Percentiles rank a stretch among this genome's conserved stretches.
These are phyloP conservation scores for Drosophila arizonae DNA, from an alignment of 1,140 invertebrate genomes.

Conservation along the genomic window DNA sequence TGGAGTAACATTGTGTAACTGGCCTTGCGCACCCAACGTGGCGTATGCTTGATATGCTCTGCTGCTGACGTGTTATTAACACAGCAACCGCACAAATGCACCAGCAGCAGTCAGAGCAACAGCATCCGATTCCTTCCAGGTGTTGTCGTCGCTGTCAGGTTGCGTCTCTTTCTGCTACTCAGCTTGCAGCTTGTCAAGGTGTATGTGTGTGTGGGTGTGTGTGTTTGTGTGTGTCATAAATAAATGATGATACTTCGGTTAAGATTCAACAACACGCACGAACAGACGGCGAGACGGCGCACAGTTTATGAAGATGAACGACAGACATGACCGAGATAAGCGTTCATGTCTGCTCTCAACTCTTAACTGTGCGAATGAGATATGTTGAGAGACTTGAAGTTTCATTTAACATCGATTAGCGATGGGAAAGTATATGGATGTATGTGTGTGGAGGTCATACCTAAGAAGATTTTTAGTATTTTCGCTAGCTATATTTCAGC, in stretches of 20 bases:
- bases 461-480: no score
- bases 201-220: not conserved
- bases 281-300: conserved; percentile 30
- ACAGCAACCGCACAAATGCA: conserved; percentile 51
- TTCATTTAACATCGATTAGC: not conserved
- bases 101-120: conserved; percentile 15
- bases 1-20: conserved; percentile 51
- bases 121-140: conserved; percentile 32
- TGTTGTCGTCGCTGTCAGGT: conserved; percentile 54
- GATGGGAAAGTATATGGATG: not conserved
- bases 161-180: not conserved
- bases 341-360: conserved; percentile 12
- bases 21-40: conserved; percentile 33
- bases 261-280: conserved; percentile 66
- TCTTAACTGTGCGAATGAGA: not conserved
- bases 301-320: conserved; percentile 37
- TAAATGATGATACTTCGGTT: conserved; percentile 71
- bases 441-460: not conserved
- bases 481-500: no score
- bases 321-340: conserved; percentile 12
- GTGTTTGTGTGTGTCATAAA: conserved; percentile 51
- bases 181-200: not conserved
- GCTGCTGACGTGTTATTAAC: conserved; percentile 69
- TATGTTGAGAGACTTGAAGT: not conserved
- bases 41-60: conserved; percentile 66